A percentile compares a stretch with the other conserved stretches of the same genome.
These are phyloP conservation scores for Pteromalus puparum DNA, from an alignment of 1,140 invertebrate species.

Conservation along the genomic window DNA sequence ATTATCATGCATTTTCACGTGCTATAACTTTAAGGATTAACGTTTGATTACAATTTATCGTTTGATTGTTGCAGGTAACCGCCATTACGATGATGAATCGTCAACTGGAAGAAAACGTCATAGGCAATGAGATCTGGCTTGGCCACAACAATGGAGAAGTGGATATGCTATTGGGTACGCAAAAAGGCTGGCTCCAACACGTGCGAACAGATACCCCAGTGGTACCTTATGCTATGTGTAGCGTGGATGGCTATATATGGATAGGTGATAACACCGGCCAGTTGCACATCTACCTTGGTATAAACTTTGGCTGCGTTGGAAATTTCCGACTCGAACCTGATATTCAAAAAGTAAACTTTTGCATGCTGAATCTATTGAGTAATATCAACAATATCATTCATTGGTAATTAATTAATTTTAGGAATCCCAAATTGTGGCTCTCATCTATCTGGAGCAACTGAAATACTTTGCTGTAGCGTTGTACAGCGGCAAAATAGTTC, in stretches of 20 bases:
- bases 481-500: constrained; percentile 84
- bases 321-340: constrained; percentile 75
- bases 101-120: constrained; percentile 64
- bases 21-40: background rate
- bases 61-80: constrained; percentile 70
- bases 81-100: constrained; percentile 72
- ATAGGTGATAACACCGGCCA: constrained; percentile 88
- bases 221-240: constrained; percentile 80
- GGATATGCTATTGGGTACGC: constrained; percentile 79
- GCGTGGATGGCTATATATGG: constrained; percentile 86
- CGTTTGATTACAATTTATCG: background rate
- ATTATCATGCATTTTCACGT: constrained; percentile 10
- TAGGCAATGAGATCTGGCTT: constrained; percentile 81
- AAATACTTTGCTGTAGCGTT: constrained; percentile 84
- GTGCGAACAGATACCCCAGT: constrained; percentile 76
- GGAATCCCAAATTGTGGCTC: constrained; percentile 78
- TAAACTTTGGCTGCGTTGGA: constrained; percentile 73
- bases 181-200: constrained; percentile 78
- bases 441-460: constrained; percentile 80
- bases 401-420: background rate
- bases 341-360: constrained; percentile 59
- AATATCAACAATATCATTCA: background rate
- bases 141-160: constrained; percentile 83
- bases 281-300: constrained; percentile 84
- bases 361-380: background rate